Evolutionary conservation across 2,113 vertebrate species (phyloP).

Genomic region (Sinocyclocheilus rhinocerous): DNA sequence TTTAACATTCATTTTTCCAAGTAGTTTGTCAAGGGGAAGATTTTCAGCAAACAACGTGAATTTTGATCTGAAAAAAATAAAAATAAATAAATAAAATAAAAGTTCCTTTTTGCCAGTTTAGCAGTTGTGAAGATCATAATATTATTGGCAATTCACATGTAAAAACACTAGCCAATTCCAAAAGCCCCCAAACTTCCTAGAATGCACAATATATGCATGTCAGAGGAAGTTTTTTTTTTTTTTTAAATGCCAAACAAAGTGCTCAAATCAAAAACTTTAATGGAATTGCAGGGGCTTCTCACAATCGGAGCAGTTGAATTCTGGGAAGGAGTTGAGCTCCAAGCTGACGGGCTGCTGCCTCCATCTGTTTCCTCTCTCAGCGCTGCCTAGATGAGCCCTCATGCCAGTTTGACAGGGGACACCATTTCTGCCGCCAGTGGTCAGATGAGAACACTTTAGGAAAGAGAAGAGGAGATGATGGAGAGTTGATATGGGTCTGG

Average conservation of each 20-base stretch:
- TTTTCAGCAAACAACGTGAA: no score
- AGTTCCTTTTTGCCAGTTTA: neutral
- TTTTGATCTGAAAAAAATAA: neutral
- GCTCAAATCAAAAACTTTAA: slow-evolving; percentile 63
- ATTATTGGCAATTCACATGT: neutral
- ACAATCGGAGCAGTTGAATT: neutral
- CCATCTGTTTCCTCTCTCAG: slow-evolving; percentile 72
- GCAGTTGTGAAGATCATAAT: neutral
- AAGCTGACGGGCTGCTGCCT: slow-evolving; percentile 59
- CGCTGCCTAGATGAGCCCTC: slow-evolving; percentile 63
- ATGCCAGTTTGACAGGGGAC: slow-evolving; percentile 65
- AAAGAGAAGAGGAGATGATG: neutral
- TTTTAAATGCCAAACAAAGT: slow-evolving; percentile 53
- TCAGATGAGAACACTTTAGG: neutral
- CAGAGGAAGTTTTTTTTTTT: neutral
- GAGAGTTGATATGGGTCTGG: neutral
- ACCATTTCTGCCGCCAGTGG: slow-evolving; percentile 11
- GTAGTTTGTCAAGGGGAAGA: no score
- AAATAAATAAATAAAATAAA: no score
- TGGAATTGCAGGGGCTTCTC: slow-evolving; percentile 60
- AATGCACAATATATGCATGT: slow-evolving; percentile 54
- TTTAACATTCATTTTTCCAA: no score
- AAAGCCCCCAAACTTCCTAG: neutral
- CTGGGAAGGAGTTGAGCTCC: slow-evolving; percentile 33
- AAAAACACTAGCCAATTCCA: neutral